Conservation (phyloP, 2,113 vertebrate genomes). For the Aegotheles bennettii region DNA sequence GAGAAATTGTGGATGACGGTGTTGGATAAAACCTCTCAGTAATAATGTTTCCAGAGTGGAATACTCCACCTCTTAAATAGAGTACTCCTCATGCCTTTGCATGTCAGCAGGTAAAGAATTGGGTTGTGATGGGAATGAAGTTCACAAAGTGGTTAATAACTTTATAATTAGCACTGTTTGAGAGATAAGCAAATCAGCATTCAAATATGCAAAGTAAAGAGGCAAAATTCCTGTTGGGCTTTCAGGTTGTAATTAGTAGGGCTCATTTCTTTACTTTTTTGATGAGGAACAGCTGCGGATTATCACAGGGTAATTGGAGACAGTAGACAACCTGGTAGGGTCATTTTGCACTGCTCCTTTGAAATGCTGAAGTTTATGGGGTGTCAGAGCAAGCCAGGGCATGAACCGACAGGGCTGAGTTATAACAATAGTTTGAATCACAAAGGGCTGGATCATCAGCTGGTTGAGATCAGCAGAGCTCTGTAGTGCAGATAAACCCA, state of each 20-base stretch:
- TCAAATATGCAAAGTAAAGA: neutral
- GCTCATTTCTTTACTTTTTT: conserved; percentile 1
- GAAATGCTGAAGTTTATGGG: conserved; percentile 28
- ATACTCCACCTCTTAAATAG: neutral
- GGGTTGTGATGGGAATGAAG: conserved; percentile 37
- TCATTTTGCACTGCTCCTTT: neutral
- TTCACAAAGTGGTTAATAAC: conserved; percentile 45
- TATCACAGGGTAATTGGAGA: conserved; percentile 17
- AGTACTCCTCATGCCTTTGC: conserved; percentile 44
- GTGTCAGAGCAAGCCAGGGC: neutral
- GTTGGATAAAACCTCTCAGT: neutral
- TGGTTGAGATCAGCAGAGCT: neutral
- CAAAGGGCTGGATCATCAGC: neutral
- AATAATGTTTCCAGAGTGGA: neutral
- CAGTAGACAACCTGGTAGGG: conserved; percentile 15
- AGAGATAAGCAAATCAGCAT: conserved; percentile 17
- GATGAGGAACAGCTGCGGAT: neutral
- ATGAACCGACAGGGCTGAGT: neutral
- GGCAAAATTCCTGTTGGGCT: neutral
- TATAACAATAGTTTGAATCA: neutral
- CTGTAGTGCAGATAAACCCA: neutral
- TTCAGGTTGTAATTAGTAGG: neutral
- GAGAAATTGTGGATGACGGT: neutral
- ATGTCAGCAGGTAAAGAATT: conserved; percentile 6
- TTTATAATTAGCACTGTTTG: conserved; percentile 18